phyloP scores from a whole-genome alignment of 2,797 vertebrate genomes.

The Otolemur crassicaudatus region DNA sequence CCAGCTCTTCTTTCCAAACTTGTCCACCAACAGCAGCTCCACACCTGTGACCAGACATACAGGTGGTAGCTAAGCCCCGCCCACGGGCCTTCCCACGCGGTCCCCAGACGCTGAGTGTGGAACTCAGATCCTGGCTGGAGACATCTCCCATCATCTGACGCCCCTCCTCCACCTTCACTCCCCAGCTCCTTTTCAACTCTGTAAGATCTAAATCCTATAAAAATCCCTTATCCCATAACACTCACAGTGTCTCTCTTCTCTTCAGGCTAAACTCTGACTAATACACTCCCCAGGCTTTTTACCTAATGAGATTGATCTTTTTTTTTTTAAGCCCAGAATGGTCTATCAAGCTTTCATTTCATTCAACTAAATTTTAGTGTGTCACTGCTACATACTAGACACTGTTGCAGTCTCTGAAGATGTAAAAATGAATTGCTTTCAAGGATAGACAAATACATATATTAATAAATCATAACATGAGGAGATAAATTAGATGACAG shows the following conservation, averaged over 20 bases:
- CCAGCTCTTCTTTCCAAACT: background rate
- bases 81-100: background rate
- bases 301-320: background rate
- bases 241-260: background rate
- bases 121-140: background rate
- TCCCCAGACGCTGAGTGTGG: background rate
- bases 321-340: background rate
- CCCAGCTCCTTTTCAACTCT: background rate
- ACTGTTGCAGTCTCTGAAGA: background rate
- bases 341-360: background rate
- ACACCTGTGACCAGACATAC: background rate
- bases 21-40: background rate
- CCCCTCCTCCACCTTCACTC: background rate
- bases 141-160: background rate
- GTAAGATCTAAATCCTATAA: background rate
- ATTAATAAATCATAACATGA: background rate
- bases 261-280: background rate
- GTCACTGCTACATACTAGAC: background rate
- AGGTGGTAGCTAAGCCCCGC: background rate
- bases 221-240: background rate
- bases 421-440: slow-evolving; percentile 21
- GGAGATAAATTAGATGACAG: background rate
- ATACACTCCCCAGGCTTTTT: background rate
- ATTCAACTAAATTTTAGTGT: background rate
- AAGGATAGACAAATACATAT: background rate